Conservation (phyloP, 2,113 vertebrate species). For the Oxyruncus cristatus region DNA sequence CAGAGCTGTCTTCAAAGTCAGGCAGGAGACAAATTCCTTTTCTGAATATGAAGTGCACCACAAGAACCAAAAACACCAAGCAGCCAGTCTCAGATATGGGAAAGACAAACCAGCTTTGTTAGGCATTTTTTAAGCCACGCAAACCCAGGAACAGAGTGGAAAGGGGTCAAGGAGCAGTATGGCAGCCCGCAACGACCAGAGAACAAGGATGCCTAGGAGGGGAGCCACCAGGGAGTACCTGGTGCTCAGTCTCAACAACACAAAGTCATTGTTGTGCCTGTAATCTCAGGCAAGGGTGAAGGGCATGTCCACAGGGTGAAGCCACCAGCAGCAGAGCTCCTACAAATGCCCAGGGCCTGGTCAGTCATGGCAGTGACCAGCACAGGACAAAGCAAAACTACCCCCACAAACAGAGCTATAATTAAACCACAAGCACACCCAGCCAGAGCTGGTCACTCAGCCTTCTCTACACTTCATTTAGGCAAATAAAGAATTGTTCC, state of each 20-base stretch:
- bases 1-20: conserved; percentile 22
- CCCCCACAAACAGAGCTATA: conserved; percentile 11
- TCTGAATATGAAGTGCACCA: background rate
- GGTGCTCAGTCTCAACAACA: background rate
- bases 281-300: background rate
- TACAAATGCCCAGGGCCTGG: background rate
- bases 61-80: conserved; percentile 15
- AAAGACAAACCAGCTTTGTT: background rate
- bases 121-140: background rate
- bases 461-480: conserved; percentile 39
- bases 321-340: background rate
- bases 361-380: background rate
- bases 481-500: conserved; percentile 53
- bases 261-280: background rate
- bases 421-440: conserved; percentile 50
- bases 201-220: background rate
- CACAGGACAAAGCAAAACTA: background rate
- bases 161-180: background rate
- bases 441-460: conserved; percentile 22
- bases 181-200: rapidly evolving
- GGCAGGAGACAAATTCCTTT: conserved; percentile 14
- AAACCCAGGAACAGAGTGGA: background rate
- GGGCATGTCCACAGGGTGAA: rapidly evolving
- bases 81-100: background rate
- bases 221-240: background rate